Evolutionary conservation across 92 coral and sea anemone species (phyloP), one percentile per base, ranked within the genome.

Genomic region (Pocillopora meandrina): DNA sequence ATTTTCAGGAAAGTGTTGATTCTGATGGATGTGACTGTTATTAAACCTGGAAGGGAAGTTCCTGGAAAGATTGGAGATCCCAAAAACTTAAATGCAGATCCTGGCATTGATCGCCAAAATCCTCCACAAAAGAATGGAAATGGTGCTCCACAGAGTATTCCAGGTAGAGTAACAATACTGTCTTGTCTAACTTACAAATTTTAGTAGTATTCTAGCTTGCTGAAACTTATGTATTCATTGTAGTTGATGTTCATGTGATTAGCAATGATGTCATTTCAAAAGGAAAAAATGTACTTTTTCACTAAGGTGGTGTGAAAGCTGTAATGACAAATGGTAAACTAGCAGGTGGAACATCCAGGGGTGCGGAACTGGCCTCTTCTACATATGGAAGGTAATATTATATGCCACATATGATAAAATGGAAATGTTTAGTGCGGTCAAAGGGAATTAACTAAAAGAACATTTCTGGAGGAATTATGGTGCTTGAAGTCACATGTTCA

Each of bases 51-150:
- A 1, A 82, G 79, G 42, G 99, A 92, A 58, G 95, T 92, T 49
- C 91, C 89, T 36, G 95, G 95, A 4, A 90, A 92, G 89, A 92
- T 88, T 69, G 99, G 99, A 31, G 92, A 96, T 70, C 99, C 99
- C 67, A 94, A 91, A 67, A 62, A 81, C n/a, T 3, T 83, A 9
- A 82, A 35, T 62, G 76, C 68, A 34, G 87, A 86, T 17, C 61
- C 33, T 55, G 73, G 14, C 72, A 80, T 36, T 56, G 92, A 52
- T 52, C 79, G 86, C n/a, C 91, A 87, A 26, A 82, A 74, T 12
- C 52, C 52, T 42, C 85, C 87, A 15, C 89, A 87, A 62, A 90
- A 88, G 71, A 91, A 91, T 91, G 90, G 86, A 19, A 16, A 62
- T 61, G 74, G 75, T 23, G 65, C 20, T 33, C 76, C 26, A 67